These are phyloP conservation scores for Pristionchus fissidentatus DNA, from an alignment of 2,888 invertebrate genomes.

Conservation along the genomic window DNA sequence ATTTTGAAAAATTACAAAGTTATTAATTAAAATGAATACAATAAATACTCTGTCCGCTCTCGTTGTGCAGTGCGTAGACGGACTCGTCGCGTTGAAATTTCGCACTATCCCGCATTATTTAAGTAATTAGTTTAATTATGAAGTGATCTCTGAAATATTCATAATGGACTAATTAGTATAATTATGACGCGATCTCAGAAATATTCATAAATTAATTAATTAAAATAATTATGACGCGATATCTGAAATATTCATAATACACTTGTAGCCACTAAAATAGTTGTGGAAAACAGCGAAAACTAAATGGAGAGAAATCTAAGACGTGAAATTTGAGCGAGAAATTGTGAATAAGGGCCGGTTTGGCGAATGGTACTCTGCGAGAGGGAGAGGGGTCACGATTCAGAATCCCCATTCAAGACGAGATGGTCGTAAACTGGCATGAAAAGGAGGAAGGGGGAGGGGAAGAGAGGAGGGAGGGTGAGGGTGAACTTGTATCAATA, in stretches of 20 bases:
- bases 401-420: not conserved
- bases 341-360: not conserved
- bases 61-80: not conserved
- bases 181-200: too few relatives aligned
- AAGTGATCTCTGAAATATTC: too few relatives aligned
- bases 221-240: too few relatives aligned
- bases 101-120: not conserved
- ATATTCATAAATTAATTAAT: too few relatives aligned
- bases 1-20: not conserved
- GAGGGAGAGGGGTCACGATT: slow-evolving; percentile 36
- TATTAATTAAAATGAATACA: not conserved
- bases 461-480: too few relatives aligned
- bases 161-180: too few relatives aligned
- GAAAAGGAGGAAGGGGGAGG: not conserved
- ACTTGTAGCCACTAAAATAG: too few relatives aligned
- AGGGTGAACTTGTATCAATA: too few relatives aligned
- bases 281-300: too few relatives aligned
- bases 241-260: too few relatives aligned
- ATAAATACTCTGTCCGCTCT: not conserved
- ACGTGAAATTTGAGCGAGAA: not conserved
- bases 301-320: not conserved
- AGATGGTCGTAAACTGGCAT: slow-evolving; percentile 4
- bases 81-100: not conserved
- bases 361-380: slow-evolving; percentile 4
- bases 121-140: not conserved